Evolutionary conservation across 1,140 invertebrate species (phyloP).

Genomic region (Teleopsis dalmanni): DNA sequence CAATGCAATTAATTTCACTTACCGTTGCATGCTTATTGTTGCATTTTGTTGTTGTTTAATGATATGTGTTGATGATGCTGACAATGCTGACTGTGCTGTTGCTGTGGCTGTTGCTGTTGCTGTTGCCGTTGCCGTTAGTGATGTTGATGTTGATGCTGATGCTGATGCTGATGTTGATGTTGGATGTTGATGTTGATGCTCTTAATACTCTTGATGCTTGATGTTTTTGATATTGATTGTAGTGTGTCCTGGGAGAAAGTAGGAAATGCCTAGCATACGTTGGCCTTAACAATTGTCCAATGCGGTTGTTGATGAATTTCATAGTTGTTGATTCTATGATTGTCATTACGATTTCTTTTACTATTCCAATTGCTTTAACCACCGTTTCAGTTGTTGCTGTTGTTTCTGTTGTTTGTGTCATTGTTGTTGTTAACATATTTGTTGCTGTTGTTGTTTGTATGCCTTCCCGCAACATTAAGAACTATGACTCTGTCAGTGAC

Average conservation of each 20-base stretch:
- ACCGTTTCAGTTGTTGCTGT: conserved; percentile 10
- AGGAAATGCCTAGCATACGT: too few relatives aligned
- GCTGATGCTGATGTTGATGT: conserved; percentile 19
- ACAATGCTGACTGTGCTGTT: not conserved
- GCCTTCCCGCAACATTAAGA: too few relatives aligned
- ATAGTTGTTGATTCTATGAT: conserved; percentile 44
- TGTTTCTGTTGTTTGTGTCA: conserved; percentile 2
- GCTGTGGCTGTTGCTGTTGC: conserved; percentile 4
- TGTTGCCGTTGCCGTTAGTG: conserved; percentile 16
- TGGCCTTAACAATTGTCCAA: not conserved
- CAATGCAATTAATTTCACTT: conserved; percentile 46
- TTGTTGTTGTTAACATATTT: conserved; percentile 3
- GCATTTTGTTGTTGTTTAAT: not conserved
- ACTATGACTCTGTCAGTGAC: too few relatives aligned
- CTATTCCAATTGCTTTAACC: too few relatives aligned
- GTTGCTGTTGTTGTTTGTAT: not conserved
- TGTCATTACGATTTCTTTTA: conserved; percentile 23
- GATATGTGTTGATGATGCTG: not conserved
- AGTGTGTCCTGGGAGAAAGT: too few relatives aligned
- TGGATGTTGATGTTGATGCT: not conserved
- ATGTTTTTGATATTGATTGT: not conserved
- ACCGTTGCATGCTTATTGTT: conserved; percentile 3
- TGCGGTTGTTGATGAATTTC: conserved; percentile 35
- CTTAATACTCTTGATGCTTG: not conserved
- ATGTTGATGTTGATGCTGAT: conserved; percentile 21